Conservation (phyloP, 2,797 vertebrate genomes). For the Miichthys miiuy region DNA sequence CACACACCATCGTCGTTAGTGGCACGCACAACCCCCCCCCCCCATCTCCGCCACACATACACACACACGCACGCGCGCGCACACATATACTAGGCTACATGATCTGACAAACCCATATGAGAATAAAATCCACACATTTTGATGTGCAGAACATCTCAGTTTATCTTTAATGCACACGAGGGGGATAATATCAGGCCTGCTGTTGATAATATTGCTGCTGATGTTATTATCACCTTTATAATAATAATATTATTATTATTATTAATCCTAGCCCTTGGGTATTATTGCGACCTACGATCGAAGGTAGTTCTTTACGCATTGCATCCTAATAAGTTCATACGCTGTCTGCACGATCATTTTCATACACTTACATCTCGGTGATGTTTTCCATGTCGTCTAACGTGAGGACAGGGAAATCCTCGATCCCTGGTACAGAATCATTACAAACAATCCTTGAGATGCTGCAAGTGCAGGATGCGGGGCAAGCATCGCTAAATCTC, state of each 20-base stretch:
- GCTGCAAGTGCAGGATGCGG: constrained; percentile 91
- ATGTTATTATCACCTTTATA: constrained; percentile 37
- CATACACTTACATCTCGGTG: constrained; percentile 95
- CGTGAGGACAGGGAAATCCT: constrained; percentile 92
- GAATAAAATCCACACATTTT: constrained; percentile 42
- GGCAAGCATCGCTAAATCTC: constrained; percentile 89
- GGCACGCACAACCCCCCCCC: constrained; percentile 55
- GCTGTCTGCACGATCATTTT: constrained; percentile 47
- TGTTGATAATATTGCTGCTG: constrained; percentile 25
- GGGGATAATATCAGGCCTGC: constrained; percentile 14
- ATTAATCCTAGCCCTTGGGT: constrained; percentile 27
- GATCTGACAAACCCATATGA: constrained; percentile 54
- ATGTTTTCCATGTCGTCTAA: constrained; percentile 93
- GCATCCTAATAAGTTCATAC: constrained; percentile 69
- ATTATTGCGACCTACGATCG: constrained; percentile 52
- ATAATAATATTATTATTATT: constrained; percentile 5
- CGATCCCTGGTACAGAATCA: constrained; percentile 87
- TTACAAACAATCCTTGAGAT: constrained; percentile 91
- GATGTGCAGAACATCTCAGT: constrained; percentile 12
- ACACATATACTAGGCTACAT: constrained; percentile 49
- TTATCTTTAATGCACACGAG: constrained; percentile 31
- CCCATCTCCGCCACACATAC: constrained; percentile 48
- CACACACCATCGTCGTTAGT: constrained; percentile 40
- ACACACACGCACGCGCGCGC: constrained; percentile 32
- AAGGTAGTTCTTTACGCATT: constrained; percentile 59